These are phyloP conservation scores for Esox lucius DNA, from an alignment of 2,797 vertebrate species.

Conservation along the genomic window DNA sequence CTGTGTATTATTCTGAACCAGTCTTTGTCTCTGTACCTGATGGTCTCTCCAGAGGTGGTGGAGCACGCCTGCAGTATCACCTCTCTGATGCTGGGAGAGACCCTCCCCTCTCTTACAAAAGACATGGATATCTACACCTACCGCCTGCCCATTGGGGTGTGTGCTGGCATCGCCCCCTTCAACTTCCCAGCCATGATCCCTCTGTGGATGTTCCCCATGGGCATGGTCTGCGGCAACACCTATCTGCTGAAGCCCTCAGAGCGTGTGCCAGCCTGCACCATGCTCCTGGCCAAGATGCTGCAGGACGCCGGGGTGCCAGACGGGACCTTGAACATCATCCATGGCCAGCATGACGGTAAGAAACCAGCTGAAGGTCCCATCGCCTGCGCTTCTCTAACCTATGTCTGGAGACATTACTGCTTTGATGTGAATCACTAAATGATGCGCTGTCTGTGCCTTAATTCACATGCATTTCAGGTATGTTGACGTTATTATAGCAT, in stretches of 20 bases:
- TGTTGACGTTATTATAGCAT: background rate
- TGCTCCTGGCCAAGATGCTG: conserved; percentile 90
- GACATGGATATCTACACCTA: conserved; percentile 96
- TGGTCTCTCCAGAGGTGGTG: conserved; percentile 87
- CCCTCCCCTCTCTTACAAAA: conserved; percentile 92
- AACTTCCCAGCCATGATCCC: conserved; percentile 99
- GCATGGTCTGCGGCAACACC: conserved; percentile 94
- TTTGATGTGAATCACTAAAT: background rate
- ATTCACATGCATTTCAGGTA: background rate
- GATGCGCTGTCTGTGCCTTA: background rate
- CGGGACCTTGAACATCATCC: conserved; percentile 93
- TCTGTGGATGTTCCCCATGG: conserved; percentile 97
- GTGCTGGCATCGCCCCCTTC: conserved; percentile 93
- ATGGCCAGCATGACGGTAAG: conserved; percentile 90
- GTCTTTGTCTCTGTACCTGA: background rate
- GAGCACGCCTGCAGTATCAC: conserved; percentile 94
- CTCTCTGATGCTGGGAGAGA: conserved; percentile 93
- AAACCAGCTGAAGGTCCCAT: conserved; percentile 16
- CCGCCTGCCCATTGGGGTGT: conserved; percentile 89
- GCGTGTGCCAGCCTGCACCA: conserved; percentile 87
- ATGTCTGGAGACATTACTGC: background rate
- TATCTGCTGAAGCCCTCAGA: conserved; percentile 96
- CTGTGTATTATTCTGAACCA: background rate
- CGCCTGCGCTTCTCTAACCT: background rate
- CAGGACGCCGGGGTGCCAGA: conserved; percentile 93